Conservation (phyloP, 2,888 invertebrate species). For the Brassicogethes aeneus region DNA sequence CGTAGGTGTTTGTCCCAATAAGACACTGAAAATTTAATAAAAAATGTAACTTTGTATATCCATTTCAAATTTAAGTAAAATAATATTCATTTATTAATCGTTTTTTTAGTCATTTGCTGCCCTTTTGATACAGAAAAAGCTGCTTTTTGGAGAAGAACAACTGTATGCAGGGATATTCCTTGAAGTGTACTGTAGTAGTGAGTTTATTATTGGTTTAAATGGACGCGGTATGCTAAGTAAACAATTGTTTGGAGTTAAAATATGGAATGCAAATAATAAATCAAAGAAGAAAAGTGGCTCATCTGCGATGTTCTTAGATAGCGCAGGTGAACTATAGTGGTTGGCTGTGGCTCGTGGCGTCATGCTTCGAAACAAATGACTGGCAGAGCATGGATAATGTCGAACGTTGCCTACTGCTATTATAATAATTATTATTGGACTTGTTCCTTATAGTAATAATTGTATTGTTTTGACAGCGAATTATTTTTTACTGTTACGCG, state of each 20-base stretch:
- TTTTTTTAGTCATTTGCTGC: no score
- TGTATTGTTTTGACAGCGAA: slow-evolving; percentile 34
- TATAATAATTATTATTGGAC: slow-evolving; percentile 43
- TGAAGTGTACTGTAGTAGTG: not conserved
- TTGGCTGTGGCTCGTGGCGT: slow-evolving; percentile 43
- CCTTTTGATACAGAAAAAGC: no score
- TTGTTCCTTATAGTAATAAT: slow-evolving; percentile 33
- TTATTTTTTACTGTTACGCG: slow-evolving; percentile 28
- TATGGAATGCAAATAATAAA: slow-evolving; percentile 22
- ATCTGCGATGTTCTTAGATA: slow-evolving; percentile 34
- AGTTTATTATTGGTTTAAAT: not conserved
- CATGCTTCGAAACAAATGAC: slow-evolving; percentile 46
- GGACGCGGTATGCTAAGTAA: slow-evolving; percentile 10
- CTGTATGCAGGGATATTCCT: no score
- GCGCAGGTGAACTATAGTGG: slow-evolving; percentile 39
- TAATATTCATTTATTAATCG: no score
- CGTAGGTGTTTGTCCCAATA: no score
- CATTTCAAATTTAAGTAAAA: no score
- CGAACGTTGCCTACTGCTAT: slow-evolving; percentile 40
- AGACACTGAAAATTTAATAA: no score
- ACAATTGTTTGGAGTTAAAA: slow-evolving; percentile 22
- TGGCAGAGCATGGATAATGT: slow-evolving; percentile 45
- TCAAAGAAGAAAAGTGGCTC: slow-evolving; percentile 33
- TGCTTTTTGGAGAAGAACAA: no score
- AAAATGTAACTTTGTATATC: no score